A percentile compares a stretch with the other conserved stretches of the same genome.
phyloP scores from a whole-genome alignment of 2,797 vertebrate species.

The Columba guinea region DNA sequence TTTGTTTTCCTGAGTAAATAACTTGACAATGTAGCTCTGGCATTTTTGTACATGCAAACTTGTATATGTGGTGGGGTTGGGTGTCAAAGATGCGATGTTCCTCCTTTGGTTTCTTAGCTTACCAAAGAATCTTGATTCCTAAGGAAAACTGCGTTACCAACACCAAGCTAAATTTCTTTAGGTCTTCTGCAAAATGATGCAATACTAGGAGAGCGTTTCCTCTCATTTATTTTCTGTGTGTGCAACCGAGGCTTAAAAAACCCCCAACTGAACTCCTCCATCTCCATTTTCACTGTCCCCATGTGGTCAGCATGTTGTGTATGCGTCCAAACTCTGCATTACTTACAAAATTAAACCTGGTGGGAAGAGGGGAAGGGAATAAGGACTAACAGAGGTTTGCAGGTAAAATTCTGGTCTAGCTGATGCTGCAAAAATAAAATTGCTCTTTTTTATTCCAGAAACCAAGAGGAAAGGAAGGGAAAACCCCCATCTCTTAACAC shows the following conservation, averaged over 20 bases:
- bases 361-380: background rate
- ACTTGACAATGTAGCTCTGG: background rate
- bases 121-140: background rate
- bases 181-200: background rate
- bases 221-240: background rate
- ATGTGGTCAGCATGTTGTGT: background rate
- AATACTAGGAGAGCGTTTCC: background rate
- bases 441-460: background rate
- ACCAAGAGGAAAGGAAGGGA: background rate
- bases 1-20: too few relatives aligned
- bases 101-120: background rate
- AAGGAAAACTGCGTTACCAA: background rate
- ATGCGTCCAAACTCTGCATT: fast-evolving
- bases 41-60: background rate
- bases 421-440: conserved; percentile 43
- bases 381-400: background rate
- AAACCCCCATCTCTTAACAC: background rate
- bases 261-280: fast-evolving
- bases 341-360: background rate
- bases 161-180: background rate
- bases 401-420: background rate
- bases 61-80: background rate
- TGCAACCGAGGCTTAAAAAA: background rate
- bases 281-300: background rate
- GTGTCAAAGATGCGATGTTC: too few relatives aligned